phyloP scores from a whole-genome alignment of 2,888 invertebrate genomes.

The Zaprionus obscuricornis region DNA sequence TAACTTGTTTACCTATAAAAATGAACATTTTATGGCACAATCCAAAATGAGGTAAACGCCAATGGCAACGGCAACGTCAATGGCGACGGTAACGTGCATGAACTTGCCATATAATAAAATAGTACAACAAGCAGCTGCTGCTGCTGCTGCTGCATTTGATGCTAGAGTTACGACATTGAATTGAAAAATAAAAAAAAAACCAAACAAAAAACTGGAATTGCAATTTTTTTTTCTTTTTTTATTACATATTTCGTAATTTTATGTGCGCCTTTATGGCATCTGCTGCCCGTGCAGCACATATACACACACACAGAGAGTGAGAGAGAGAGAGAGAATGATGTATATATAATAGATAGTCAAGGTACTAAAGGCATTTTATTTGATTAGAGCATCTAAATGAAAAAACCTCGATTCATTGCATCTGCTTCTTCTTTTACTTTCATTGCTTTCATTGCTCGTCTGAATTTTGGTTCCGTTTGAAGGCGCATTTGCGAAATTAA shows the following conservation, averaged over 20 bases:
- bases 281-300: constrained; percentile 30
- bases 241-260: constrained; percentile 57
- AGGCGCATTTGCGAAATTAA: constrained; percentile 69
- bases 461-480: constrained; percentile 19
- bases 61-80: no score
- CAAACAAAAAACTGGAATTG: constrained; percentile 60
- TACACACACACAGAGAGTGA: neutral
- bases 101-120: constrained; percentile 21
- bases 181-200: no score
- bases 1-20: constrained; percentile 14
- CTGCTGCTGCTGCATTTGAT: no score
- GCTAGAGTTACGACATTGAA: no score
- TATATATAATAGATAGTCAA: neutral
- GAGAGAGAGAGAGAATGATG: neutral
- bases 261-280: constrained; percentile 55
- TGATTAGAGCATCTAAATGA: constrained; percentile 45
- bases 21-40: constrained; percentile 19
- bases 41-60: no score
- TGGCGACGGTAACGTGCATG: no score
- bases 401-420: constrained; percentile 44
- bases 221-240: constrained; percentile 62
- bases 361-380: constrained; percentile 36
- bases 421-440: no score
- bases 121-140: no score
- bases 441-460: no score